Evolutionary conservation across 2,113 vertebrate genomes (phyloP).

Genomic region (Clupea harengus): DNA sequence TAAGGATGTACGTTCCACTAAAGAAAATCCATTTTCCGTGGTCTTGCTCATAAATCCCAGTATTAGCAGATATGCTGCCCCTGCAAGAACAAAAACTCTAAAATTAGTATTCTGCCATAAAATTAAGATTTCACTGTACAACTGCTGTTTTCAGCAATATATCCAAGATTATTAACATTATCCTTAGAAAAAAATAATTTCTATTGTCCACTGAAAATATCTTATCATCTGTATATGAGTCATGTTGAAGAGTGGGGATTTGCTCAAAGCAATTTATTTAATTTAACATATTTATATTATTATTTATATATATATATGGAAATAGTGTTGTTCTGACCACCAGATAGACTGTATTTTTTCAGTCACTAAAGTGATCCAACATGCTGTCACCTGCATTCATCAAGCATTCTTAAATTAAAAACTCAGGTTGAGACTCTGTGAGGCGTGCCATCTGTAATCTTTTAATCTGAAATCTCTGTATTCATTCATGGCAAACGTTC

Average conservation of each 20-base stretch:
- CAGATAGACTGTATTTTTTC: neutral
- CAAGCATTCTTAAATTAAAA: neutral
- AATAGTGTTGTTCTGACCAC: neutral
- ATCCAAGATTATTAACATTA: neutral
- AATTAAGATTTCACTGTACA: neutral
- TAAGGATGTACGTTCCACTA: constrained; percentile 70
- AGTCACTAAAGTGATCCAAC: no score
- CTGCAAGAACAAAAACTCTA: constrained; percentile 36
- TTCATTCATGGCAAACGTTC: neutral
- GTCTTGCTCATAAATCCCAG: constrained; percentile 62
- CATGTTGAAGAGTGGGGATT: neutral
- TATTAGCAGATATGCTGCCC: constrained; percentile 60
- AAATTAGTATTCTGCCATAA: constrained; percentile 17
- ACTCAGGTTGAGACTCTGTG: neutral
- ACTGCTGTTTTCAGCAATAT: neutral
- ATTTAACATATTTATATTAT: neutral
- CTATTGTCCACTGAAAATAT: neutral
- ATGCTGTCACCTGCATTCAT: neutral
- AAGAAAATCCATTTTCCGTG: constrained; percentile 69
- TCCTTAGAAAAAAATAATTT: neutral
- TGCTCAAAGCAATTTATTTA: neutral
- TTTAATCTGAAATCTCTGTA: neutral
- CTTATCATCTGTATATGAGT: neutral
- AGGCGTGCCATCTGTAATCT: neutral
- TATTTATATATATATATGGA: neutral